Base-by-base conservation (phyloP, 2,888 invertebrate genomes). In the Acrobasis repandana region DNA sequence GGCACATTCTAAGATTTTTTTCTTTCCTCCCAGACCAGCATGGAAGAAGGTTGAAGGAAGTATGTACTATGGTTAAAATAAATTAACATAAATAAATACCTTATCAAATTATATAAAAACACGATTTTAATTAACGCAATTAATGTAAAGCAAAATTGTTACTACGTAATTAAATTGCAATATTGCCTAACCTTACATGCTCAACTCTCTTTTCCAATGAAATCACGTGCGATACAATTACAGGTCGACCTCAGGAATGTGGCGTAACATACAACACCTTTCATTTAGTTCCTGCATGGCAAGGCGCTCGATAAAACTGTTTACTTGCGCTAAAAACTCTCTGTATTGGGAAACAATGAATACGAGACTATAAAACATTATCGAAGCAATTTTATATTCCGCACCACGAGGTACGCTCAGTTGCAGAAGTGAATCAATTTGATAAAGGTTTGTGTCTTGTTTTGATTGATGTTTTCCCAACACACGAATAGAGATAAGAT, bases 271-370 rank as follows among this genome's bases (percentile, higher is more conserved):
- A 28, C 15, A 36, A 28, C 15, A 36, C 58, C 49, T 58, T 58
- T 58, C 58, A 48, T 49, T 58, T 58, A 58, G 57, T 49, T 58
- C 48, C 57, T 58, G 34, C 57, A n/a, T 57, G 47, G 36, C 6
- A 28, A 28, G 28, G 28, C 28, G 43, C 15, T 50, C 58, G 58
- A 49, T 58, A 58, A 58, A 58, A 58, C 33, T 58, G 58, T 58
- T 49, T 49, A 38, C 20, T 49, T n/a, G 38, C 58, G 36, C 49
- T 57, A 49, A 58, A 58, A 58, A 49, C 58, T 58, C 36, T 36
- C 18, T 11, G 15, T 47, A 34, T 11, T 57, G 57, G 14, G 49
- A 49, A 50, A 58, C 49, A 58, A 58, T 58, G 49, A 49, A 48
- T 48, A 48, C 48, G 48, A 47, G 58, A 58, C 54, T 54, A 54